These are phyloP conservation scores for Anarhynchus alexandrinus DNA, from an alignment of 2,113 vertebrate genomes.

Conservation along the genomic window DNA sequence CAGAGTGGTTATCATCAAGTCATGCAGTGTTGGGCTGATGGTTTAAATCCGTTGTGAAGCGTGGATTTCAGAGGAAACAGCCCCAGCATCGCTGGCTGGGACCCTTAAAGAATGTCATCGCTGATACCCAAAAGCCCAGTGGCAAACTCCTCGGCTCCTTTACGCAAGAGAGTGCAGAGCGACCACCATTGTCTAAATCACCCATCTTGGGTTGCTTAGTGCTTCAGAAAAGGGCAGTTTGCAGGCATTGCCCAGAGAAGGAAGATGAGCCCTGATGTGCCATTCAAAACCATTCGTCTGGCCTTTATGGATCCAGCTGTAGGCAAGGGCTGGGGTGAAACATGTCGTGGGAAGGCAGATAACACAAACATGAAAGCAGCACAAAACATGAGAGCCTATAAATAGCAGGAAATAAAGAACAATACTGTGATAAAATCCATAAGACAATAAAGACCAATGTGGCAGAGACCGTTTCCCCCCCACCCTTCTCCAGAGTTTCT, in stretches of 20 bases:
- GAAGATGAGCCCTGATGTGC: conserved; percentile 22
- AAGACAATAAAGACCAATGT: conserved; percentile 68
- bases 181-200: not conserved
- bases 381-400: conserved; percentile 64
- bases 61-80: not conserved
- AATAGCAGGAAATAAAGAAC: conserved; percentile 68
- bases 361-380: conserved; percentile 69
- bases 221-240: not conserved
- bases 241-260: not conserved
- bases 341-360: conserved; percentile 62
- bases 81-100: not conserved
- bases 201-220: not conserved
- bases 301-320: conserved; percentile 33
- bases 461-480: conserved; percentile 52
- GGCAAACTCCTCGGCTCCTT: not conserved
- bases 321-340: conserved; percentile 39
- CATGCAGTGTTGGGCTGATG: not conserved
- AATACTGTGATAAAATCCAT: conserved; percentile 70
- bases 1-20: not conserved
- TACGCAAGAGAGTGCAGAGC: not conserved
- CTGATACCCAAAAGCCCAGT: not conserved
- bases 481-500: conserved; percentile 52
- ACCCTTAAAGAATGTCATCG: not conserved
- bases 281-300: not conserved
- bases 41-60: not conserved